Percentiles rank a stretch among this genome's conserved stretches.
phyloP scores from a whole-genome alignment of 2,113 vertebrate genomes.

The Trinectes maculatus region DNA sequence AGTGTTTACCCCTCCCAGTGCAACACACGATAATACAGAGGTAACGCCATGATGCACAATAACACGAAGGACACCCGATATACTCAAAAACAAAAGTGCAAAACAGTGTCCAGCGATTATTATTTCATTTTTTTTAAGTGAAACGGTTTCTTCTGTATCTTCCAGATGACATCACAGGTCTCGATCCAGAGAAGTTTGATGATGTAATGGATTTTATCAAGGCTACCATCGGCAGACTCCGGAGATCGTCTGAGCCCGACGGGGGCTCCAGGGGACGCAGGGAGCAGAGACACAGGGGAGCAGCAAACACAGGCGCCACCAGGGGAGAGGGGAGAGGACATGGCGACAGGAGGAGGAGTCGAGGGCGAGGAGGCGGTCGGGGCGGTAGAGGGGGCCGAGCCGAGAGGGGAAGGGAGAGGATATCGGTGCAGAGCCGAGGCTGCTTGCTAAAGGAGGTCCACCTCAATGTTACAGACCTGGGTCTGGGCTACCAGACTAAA shows the following conservation, averaged over 20 bases:
- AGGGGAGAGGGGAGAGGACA: constrained; percentile 76
- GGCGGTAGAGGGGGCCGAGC: constrained; percentile 78
- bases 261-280: constrained; percentile 75
- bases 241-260: constrained; percentile 87
- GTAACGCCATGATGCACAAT: too few species aligned
- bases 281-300: constrained; percentile 84
- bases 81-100: too few species aligned
- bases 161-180: constrained; percentile 88
- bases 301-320: constrained; percentile 59
- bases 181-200: constrained; percentile 91
- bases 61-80: too few species aligned
- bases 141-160: constrained; percentile 21
- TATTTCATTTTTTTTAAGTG: background rate
- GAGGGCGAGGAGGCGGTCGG: constrained; percentile 72
- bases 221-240: constrained; percentile 92
- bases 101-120: too few species aligned
- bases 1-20: too few species aligned
- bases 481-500: constrained; percentile 95
- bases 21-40: too few species aligned
- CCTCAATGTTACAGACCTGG: constrained; percentile 96
- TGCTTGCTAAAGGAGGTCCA: constrained; percentile 95
- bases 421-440: constrained; percentile 84
- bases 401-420: constrained; percentile 74
- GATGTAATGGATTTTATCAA: constrained; percentile 98
- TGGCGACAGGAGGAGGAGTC: constrained; percentile 65